Evolutionary conservation across 2,113 vertebrate species (phyloP).

Genomic region (Tragulus kanchil): DNA sequence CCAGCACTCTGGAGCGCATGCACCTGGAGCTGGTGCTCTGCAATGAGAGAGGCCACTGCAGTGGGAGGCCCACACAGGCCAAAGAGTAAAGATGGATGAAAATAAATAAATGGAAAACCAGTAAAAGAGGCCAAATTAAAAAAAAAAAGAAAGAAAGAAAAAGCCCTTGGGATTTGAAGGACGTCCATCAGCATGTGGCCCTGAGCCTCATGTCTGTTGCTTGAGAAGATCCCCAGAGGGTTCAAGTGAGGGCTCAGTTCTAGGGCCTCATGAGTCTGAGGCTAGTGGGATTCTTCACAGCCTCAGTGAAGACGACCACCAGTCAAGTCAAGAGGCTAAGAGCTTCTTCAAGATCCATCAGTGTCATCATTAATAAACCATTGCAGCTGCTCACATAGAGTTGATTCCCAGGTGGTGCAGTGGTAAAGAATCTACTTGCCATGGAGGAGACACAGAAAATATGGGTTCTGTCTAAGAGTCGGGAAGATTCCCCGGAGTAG

Average conservation of each 20-base stretch:
- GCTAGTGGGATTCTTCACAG: slow-evolving; percentile 40
- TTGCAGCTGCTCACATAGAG: slow-evolving; percentile 40
- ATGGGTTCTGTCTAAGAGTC: background rate
- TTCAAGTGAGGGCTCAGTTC: slow-evolving; percentile 52
- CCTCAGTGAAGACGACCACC: background rate
- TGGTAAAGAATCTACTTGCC: background rate
- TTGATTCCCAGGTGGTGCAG: background rate
- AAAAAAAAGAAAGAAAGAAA: background rate
- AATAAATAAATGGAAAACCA: too few species aligned
- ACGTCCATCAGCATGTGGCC: background rate
- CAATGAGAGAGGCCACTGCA: too few species aligned
- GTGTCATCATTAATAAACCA: slow-evolving; percentile 50
- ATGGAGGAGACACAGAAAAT: background rate
- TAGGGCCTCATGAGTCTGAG: background rate
- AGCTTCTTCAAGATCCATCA: slow-evolving; percentile 53
- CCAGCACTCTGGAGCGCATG: too few species aligned
- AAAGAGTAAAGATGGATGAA: too few species aligned
- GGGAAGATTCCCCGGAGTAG: background rate
- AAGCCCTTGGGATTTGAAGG: background rate
- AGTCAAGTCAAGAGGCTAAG: background rate
- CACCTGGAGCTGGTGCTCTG: too few species aligned
- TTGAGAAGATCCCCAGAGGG: background rate
- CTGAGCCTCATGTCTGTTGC: slow-evolving; percentile 36
- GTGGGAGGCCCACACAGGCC: too few species aligned
- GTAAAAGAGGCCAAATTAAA: too few species aligned